Evolutionary conservation across 2,113 vertebrate species (phyloP), one percentile per base, ranked within the genome.

Genomic region (Anarrhichthys ocellatus): DNA sequence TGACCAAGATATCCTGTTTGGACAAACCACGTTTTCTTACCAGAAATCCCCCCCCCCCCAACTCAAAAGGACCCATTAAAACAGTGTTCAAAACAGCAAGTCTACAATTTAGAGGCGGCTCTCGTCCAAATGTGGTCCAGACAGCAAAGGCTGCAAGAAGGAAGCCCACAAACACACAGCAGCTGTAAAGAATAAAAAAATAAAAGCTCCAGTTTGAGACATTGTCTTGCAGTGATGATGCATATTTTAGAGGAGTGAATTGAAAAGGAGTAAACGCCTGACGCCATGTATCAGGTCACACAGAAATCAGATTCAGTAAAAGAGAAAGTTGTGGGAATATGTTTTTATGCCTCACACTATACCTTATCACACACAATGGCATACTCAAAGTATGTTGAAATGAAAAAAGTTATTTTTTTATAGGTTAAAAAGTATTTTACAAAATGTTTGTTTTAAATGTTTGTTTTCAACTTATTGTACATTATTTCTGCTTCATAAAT

Each of bases 41-140:
- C 83, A 87, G 82, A 91, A 92, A 85, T 79, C 89, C 85, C 89
- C 90, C 34, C 34, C 46, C 2, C 17, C 56, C 91, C 73, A 20
- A 88, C 87, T 89, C 87, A 73, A 83, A 59, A 86, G 88, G 81
- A 80, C 68, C 90, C 89, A 87, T 80, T 93, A 89, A 90, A 94
- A 88, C 58, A 32, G 76, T 88, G 70, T 80, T 92, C 85, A 91
- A 82, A 93, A 92, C 81, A 87, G 27, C 92, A 72, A 89, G 92
- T 73, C 88, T 91, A 91, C 69, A 93, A 80, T 90, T 94, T 93
- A 90, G 73, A 89, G 73, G 10, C 58, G 85, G 85, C 91, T 84
- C 78, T 83, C 54, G 81, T 69, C 77, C 86, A 93, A 94, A 92
- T 79, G 90, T 87, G 92, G 93, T 86, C 72, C 87, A 95, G 93